Conservation (phyloP, 1,140 invertebrate species). For the Brachionus sp. region DNA sequence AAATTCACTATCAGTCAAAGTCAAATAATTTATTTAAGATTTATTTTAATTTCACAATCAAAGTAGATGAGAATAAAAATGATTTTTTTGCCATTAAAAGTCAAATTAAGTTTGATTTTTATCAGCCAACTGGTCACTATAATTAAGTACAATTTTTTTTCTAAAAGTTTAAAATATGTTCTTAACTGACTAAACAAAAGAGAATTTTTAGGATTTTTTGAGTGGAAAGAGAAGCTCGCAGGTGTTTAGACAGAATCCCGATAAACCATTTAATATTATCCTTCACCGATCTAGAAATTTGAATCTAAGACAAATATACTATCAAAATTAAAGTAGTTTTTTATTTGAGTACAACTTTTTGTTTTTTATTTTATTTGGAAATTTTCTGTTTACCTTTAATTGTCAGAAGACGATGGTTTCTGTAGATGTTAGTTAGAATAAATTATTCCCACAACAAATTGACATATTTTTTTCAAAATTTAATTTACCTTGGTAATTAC, state of each 20-base stretch:
- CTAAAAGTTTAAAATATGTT: no score
- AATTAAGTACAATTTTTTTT: no score
- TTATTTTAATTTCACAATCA: not conserved
- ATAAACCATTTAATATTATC: not conserved
- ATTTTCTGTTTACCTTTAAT: not conserved
- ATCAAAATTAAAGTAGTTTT: not conserved
- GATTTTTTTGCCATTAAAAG: not conserved
- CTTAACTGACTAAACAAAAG: no score
- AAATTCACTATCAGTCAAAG: not conserved
- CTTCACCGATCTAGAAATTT: not conserved
- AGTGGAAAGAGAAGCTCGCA: not conserved
- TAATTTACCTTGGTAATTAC: slow-evolving; percentile 3
- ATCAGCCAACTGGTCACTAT: not conserved
- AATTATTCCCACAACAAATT: not conserved
- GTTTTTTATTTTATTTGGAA: not conserved
- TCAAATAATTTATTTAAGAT: not conserved
- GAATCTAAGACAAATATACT: not conserved
- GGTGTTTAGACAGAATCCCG: not conserved
- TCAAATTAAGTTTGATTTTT: not conserved
- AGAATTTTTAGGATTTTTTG: not conserved
- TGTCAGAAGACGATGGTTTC: not conserved
- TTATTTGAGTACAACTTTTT: not conserved
- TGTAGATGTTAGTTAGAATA: not conserved
- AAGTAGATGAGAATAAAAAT: not conserved
- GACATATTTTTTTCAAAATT: not conserved